Conservation (phyloP, 2,797 vertebrate genomes). For the Eulemur mongoz region DNA sequence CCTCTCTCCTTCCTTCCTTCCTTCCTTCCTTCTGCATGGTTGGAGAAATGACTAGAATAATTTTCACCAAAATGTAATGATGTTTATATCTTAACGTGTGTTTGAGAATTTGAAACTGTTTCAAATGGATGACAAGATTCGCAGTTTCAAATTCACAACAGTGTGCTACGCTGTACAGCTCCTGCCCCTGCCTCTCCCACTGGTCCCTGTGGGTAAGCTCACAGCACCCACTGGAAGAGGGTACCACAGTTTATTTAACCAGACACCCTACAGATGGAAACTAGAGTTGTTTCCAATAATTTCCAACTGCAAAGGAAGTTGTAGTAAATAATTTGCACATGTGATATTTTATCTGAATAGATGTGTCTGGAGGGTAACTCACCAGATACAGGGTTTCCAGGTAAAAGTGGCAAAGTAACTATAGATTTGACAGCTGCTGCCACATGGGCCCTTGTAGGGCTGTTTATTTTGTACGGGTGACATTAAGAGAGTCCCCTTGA, state of each 20-base stretch:
- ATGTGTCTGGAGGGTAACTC: background rate
- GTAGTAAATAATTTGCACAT: background rate
- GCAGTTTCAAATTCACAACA: background rate
- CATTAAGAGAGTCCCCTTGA: background rate
- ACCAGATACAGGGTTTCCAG: background rate
- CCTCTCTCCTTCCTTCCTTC: too few relatives aligned
- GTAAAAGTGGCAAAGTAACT: background rate
- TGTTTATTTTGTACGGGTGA: background rate
- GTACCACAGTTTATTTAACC: background rate
- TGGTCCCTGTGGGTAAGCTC: too few relatives aligned
- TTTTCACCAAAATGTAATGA: background rate
- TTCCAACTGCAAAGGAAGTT: background rate
- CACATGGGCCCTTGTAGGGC: accelerated
- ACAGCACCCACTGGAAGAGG: background rate
- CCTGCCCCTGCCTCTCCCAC: background rate
- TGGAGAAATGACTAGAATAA: background rate
- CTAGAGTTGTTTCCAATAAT: background rate
- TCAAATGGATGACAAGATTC: background rate
- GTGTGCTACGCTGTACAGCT: background rate
- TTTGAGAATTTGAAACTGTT: background rate
- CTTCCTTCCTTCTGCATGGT: background rate
- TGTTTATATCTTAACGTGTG: background rate
- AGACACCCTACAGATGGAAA: background rate
- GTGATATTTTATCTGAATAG: background rate
- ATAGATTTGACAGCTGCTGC: background rate